Conservation (phyloP, 2,797 vertebrate genomes). For the Poecilia gillii region DNA sequence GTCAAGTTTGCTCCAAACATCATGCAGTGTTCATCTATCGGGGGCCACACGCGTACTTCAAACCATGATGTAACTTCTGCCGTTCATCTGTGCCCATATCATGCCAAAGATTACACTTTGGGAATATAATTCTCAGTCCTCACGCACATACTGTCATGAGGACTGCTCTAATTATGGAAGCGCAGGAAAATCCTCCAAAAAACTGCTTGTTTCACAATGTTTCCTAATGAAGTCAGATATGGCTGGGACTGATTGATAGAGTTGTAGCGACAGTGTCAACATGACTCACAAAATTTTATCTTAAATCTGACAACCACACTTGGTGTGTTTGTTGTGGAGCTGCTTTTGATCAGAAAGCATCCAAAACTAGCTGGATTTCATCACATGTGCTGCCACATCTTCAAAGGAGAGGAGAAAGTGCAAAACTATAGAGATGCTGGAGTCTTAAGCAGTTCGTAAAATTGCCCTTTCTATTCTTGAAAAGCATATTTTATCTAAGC, state of each 20-base stretch:
- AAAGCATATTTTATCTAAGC: constrained; percentile 15
- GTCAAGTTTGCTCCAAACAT: constrained; percentile 62
- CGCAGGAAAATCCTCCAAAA: constrained; percentile 46
- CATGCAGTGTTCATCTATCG: constrained; percentile 52
- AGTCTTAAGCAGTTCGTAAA: constrained; percentile 15
- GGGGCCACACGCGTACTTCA: constrained; percentile 55
- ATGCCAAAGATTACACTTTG: constrained; percentile 66
- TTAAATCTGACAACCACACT: constrained; percentile 31
- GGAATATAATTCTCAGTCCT: constrained; percentile 72
- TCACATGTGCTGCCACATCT: constrained; percentile 23
- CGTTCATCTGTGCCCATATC: constrained; percentile 64
- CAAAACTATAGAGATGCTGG: constrained; percentile 15
- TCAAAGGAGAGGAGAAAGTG: constrained; percentile 10
- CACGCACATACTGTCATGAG: constrained; percentile 72
- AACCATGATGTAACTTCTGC: constrained; percentile 67
- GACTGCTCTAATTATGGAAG: constrained; percentile 61
- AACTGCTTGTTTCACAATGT: constrained; percentile 25
- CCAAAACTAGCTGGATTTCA: constrained; percentile 17
- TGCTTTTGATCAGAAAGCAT: constrained; percentile 37
- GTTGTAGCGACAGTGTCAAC: constrained; percentile 51
- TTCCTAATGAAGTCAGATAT: constrained; percentile 32
- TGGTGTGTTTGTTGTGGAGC: constrained; percentile 3
- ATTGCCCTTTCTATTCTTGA: not conserved
- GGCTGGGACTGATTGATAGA: constrained; percentile 36
- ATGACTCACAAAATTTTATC: constrained; percentile 32